Evolutionary conservation across 2,888 invertebrate species (phyloP), one percentile per base, ranked within the genome.

Genomic region (Agrochola circellaris): DNA sequence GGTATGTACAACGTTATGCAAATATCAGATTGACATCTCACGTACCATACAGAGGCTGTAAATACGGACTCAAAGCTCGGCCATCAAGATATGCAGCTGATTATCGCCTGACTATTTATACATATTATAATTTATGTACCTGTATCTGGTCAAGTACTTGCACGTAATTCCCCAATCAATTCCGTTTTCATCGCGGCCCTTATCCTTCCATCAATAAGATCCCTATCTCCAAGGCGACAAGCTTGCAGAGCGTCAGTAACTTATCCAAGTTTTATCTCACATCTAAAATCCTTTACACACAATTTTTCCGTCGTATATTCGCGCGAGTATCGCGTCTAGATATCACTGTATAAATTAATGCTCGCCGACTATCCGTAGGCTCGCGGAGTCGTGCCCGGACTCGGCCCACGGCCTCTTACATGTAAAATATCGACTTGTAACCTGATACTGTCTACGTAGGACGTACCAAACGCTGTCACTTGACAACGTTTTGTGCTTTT

Each of bases 361-460:
- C 66, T 51, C 66, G 73, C 56, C 73, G 73, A 70, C 66, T 76
- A 69, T 79, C 84, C 68, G 58, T 75, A 77, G 83, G 72, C 73
- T 60, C 70, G 74, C 30, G 30, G 68, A 45, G 54, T 71, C 77
- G 42, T 34, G 71, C 26, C 48, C 48, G 71, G 30, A 30, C 78
- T 58, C 84, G 30, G 82, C 84, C 86, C 85, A 89, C 90, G 87
- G 85, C 73, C 77, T 78, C 73, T 77, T 82, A 77, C 84, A 75
- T 73, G 85, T 90, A 88, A 91, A 88, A 90, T 91, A 90, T 90
- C 84, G 88, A 86, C 90, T 87, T 87, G 92, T 90, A 92, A 92
- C 90, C 79, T 74, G 91, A 92, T 88, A 90, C 87, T 78, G 77
- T 68, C 62, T 81, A 87, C 85, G 85, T 81, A 87, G 88, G 88